phyloP scores from a whole-genome alignment of 2,113 vertebrate genomes.

The Nothocercus nigrocapillus region DNA sequence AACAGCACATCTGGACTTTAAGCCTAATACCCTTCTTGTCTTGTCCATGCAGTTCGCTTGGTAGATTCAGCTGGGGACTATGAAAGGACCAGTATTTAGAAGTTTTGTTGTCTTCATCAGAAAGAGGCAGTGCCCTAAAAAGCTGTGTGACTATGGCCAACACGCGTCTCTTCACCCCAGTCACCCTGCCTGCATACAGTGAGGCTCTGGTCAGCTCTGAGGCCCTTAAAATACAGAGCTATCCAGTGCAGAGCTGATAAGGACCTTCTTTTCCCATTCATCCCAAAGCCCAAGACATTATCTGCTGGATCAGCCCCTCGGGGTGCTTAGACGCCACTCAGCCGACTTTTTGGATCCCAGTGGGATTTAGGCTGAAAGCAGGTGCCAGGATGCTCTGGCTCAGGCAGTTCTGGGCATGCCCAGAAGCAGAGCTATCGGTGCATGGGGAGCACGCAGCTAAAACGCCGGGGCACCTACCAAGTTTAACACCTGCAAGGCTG shows the following conservation, averaged over 20 bases:
- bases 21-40: not conserved
- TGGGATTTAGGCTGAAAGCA: slow-evolving; percentile 27
- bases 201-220: not conserved
- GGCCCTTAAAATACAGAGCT: not conserved
- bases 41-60: not conserved
- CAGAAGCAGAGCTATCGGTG: slow-evolving; percentile 15
- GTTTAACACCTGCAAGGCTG: not conserved
- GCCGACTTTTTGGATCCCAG: slow-evolving; percentile 49
- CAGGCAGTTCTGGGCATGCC: slow-evolving; percentile 51
- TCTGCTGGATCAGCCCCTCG: slow-evolving; percentile 43
- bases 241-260: not conserved
- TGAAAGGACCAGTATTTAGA: not conserved
- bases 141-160: not conserved
- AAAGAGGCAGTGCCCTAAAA: not conserved
- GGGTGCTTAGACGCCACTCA: slow-evolving; percentile 58
- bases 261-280: slow-evolving; percentile 34
- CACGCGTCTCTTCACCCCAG: not conserved
- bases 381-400: slow-evolving; percentile 63
- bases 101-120: not conserved
- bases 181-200: not conserved
- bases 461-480: accelerated
- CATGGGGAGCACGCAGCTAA: not conserved
- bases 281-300: slow-evolving; percentile 31
- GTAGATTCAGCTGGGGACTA: not conserved
- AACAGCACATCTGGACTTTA: not conserved